Base-by-base conservation (phyloP, 1,140 invertebrate genomes). In the Zeugodacus cucurbitae region DNA sequence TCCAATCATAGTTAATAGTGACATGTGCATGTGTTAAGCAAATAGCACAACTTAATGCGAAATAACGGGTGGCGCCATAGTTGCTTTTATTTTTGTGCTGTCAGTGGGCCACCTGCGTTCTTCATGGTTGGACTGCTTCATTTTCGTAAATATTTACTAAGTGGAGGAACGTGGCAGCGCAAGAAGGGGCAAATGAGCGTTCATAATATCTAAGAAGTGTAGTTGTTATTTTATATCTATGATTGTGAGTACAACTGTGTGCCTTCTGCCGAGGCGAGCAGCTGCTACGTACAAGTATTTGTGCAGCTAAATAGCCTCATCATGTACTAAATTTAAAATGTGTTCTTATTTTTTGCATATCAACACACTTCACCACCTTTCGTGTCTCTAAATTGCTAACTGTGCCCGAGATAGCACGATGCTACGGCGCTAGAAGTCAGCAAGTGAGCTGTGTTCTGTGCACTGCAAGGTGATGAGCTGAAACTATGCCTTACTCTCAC, bases 251-350 rank as follows among this genome's bases (percentile, higher is more conserved):
- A 8, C n/a, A 5, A 54, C 20, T 22, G n/a, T 54, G 44, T n/a
- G 74, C 22, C 11, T 41, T 26, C 74, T 41, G n/a, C 26, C 48
- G 7, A 82, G 11, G 37, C 26, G 41, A 82, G 26, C 74, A 82
- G 74, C 74, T 82, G 41, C n/a, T 82, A 8, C 1, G 41, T 82
- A 82, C 3, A 22, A 22, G 37, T 48, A n/a, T 5, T 29, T 82
- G 22, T 82, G 41, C 26, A 41, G 22, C 22, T 41, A 82, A 82
- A 82, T 82, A n/a, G 74, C 11, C 74, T 82, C 74, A 82, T 82
- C 37, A 82, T 82, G 74, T 82, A 82, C 74, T 82, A 82, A 82
- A 82, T 82, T 82, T 82, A 82, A 82, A 82, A 82, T 82, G 74
- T 82, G 74, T 82, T 48, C 74, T 82, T 82, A 82, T 82, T 82